Percentiles rank a stretch among this genome's conserved stretches.
Evolutionary conservation across 2,888 invertebrate genomes (phyloP).

Genomic region (Cheilosia vulpina): DNA sequence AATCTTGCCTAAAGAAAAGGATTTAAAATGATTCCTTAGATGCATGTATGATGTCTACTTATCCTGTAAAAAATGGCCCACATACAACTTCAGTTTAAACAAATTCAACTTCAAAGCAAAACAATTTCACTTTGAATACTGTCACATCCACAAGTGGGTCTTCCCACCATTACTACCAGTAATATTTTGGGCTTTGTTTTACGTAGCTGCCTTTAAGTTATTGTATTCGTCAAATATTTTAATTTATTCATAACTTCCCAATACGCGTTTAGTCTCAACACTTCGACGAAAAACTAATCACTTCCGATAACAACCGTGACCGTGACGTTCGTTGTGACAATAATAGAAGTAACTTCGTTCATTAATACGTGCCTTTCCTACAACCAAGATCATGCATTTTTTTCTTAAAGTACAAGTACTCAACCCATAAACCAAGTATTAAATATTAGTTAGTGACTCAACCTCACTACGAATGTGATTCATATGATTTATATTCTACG

Average conservation of each 20-base stretch:
- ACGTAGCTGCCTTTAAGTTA: neutral
- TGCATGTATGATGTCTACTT: too few relatives aligned
- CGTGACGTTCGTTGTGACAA: neutral
- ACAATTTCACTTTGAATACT: too few relatives aligned
- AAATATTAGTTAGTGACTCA: neutral
- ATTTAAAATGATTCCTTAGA: too few relatives aligned
- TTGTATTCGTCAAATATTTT: neutral
- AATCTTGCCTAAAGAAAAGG: too few relatives aligned
- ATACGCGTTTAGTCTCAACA: neutral
- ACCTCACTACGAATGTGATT: neutral
- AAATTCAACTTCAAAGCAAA: too few relatives aligned
- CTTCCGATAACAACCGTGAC: conserved; percentile 10
- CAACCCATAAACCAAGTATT: neutral
- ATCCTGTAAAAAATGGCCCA: too few relatives aligned
- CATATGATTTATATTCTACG: conserved; percentile 30
- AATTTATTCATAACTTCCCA: neutral
- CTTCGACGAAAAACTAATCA: neutral
- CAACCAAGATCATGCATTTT: conserved; percentile 1
- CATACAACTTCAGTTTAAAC: neutral
- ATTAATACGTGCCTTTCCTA: neutral
- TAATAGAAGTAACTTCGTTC: neutral
- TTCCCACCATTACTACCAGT: too few relatives aligned
- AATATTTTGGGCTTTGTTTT: neutral
- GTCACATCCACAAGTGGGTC: too few relatives aligned
- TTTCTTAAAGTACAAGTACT: neutral